Percentiles rank a stretch among this genome's conserved stretches.
These are phyloP conservation scores for Poliocrania exsul DNA, from an alignment of 2,797 vertebrate species.

Conservation along the genomic window DNA sequence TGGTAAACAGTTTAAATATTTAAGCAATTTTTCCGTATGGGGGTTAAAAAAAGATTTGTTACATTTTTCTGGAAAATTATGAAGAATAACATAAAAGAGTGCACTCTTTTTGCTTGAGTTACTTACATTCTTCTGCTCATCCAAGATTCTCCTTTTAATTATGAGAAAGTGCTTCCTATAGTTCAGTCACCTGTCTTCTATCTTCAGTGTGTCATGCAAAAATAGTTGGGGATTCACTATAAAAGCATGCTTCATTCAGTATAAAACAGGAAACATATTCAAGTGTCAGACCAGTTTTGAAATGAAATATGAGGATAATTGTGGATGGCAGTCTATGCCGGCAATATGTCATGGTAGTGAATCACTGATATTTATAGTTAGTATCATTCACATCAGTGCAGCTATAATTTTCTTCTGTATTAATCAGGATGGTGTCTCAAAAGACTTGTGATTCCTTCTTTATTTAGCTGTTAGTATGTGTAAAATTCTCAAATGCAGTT, in stretches of 20 bases:
- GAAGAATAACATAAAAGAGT: neutral
- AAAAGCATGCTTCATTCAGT: neutral
- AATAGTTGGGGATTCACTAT: neutral
- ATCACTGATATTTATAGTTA: neutral
- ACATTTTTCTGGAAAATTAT: neutral
- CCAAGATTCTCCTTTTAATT: neutral
- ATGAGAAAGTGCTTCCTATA: neutral
- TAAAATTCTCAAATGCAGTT: neutral
- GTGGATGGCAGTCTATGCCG: neutral
- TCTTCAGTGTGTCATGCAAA: neutral
- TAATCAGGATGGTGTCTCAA: neutral
- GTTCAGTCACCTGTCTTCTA: neutral
- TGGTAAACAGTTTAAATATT: neutral
- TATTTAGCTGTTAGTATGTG: neutral
- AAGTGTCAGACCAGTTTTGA: neutral
- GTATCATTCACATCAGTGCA: neutral
- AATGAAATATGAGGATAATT: neutral
- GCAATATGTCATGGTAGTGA: neutral
- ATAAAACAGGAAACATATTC: neutral
- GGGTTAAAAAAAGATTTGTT: accelerated
- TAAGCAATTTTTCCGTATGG: accelerated
- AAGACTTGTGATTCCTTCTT: neutral
- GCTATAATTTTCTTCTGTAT: slow-evolving; percentile 1
- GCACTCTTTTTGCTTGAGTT: neutral
- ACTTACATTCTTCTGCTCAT: neutral